These are phyloP conservation scores for Sebastes reedi DNA, from an alignment of 2,797 vertebrate species.

Conservation along the genomic window DNA sequence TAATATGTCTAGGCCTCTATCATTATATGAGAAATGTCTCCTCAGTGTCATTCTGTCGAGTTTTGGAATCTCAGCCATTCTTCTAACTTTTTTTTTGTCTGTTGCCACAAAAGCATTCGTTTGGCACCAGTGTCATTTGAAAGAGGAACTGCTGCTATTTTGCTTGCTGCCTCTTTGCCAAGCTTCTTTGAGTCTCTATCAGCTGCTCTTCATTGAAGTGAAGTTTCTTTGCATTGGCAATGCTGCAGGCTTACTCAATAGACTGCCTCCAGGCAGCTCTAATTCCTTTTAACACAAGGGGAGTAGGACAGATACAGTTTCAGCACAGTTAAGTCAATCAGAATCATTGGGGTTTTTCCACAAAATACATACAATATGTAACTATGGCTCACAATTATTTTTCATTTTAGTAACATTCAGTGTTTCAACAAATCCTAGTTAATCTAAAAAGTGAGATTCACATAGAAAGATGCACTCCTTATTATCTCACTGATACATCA, in stretches of 20 bases:
- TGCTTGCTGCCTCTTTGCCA: neutral
- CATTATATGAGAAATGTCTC: neutral
- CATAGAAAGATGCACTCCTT: neutral
- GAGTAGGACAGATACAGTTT: neutral
- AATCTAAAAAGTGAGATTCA: neutral
- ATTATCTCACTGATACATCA: neutral
- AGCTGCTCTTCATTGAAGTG: neutral
- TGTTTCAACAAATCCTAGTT: neutral
- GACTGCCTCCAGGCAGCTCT: neutral
- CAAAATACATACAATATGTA: neutral
- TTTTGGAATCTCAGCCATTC: neutral
- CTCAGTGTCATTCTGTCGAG: neutral
- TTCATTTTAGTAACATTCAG: neutral
- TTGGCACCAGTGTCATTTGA: neutral
- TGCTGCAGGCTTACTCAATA: neutral
- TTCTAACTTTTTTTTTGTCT: neutral
- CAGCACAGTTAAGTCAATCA: neutral
- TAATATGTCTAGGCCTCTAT: neutral
- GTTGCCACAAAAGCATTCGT: neutral
- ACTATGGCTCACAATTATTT: neutral
- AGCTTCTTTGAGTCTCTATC: neutral
- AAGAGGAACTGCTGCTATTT: neutral
- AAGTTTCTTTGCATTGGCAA: slow-evolving; percentile 4
- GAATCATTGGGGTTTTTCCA: neutral
- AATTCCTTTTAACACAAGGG: neutral